These are phyloP conservation scores for Oncorhynchus clarkii DNA, from an alignment of 2,113 vertebrate genomes.

Conservation along the genomic window DNA sequence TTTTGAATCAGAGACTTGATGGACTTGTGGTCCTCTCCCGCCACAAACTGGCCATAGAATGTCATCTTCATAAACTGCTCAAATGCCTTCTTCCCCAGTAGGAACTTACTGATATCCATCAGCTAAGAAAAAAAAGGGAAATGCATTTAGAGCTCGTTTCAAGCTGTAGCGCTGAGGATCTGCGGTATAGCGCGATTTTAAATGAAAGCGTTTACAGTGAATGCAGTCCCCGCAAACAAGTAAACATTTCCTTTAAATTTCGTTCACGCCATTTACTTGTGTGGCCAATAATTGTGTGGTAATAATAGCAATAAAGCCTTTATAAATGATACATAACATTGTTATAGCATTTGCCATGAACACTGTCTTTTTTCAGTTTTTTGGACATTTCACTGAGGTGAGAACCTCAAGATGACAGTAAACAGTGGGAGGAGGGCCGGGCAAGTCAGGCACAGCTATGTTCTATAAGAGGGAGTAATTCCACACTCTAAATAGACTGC, in stretches of 20 bases:
- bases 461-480: not conserved
- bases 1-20: slow-evolving; percentile 83
- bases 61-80: slow-evolving; percentile 89
- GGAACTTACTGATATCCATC: slow-evolving; percentile 67
- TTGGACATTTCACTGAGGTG: not conserved
- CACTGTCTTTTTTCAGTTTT: not conserved
- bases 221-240: too few relatives aligned
- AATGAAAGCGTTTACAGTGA: too few relatives aligned
- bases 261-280: not conserved
- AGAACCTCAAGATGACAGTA: not conserved
- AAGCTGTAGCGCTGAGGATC: too few relatives aligned
- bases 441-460: not conserved
- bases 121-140: slow-evolving; percentile 64
- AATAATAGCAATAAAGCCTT: not conserved
- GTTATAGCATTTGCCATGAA: not conserved
- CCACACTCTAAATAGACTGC: slow-evolving; percentile 12
- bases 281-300: too few relatives aligned
- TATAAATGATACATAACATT: not conserved
- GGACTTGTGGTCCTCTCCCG: slow-evolving; percentile 84
- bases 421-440: not conserved
- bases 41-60: slow-evolving; percentile 94
- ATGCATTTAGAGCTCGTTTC: not conserved
- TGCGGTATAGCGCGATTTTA: too few relatives aligned
- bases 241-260: not conserved
- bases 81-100: slow-evolving; percentile 81